Evolutionary conservation across 2,888 invertebrate species (phyloP), one percentile per base, ranked within the genome.

Genomic region (Teleiodes luculella): DNA sequence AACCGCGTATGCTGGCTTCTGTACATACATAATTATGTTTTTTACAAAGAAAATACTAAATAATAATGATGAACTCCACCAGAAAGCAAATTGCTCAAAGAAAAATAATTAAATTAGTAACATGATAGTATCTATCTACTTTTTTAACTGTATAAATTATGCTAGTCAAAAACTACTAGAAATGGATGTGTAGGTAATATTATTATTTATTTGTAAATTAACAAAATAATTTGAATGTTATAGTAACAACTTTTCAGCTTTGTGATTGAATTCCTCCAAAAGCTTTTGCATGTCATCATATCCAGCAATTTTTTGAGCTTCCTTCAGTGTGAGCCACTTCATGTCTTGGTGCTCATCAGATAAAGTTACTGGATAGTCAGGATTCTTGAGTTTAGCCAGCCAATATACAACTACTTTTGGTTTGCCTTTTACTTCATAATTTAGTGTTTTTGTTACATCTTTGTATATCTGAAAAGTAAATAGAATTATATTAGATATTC

Each of bases 281-380:
- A 94, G 86, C 24, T 91, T 78, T 58, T 91, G 87, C 87, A 93
- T 91, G 57, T 94, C 93, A 53, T 89, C 80, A 78, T 86, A 94
- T 1, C 90, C 90, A 11, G 92, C 88, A 50, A 92, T 74, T 43
- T 89, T 76, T 61, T 93, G 92, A 1, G 97, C 96, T 55, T 94
- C 92, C n/a, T 92, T 84, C 33, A 95, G 74, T 0, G 90, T 76
- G n/a, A 95, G 81, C 97, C 98, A 98, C 70, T 94, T 94, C 54
- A 91, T 92, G 64, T 93, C 94, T 64, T 94, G 93, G 80, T 98
- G 97, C 78, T 98, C 98, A 62, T 94, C 75, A 0, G 97, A 97
- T 37, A 98, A 77, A 55, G 72, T 91, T 0, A 96, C 92, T 35
- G 90, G 76, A 57, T 93, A 77, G 1, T 91, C 70, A 0, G 92